A percentile compares a stretch with the other conserved stretches of the same genome.
Evolutionary conservation across 1,140 invertebrate genomes (phyloP).

Genomic region (Popillia japonica): DNA sequence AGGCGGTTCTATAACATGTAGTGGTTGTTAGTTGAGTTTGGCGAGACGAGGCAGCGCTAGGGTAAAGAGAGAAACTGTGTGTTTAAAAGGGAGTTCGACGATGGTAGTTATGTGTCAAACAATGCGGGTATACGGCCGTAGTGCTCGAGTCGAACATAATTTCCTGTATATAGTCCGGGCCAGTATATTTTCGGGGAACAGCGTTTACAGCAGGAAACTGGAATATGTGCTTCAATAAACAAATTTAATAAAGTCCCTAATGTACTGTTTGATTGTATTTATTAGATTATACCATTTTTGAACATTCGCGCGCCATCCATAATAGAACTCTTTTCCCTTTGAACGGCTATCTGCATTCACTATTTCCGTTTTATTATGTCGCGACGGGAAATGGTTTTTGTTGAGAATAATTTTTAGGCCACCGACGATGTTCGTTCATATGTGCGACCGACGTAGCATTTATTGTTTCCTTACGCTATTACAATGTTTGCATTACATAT

Average conservation of each 20-base stretch:
- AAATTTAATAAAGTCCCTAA: conserved; percentile 41
- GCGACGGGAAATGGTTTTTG: background rate
- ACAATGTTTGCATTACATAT: background rate
- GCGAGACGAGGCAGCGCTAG: background rate
- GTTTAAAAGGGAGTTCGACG: conserved; percentile 21
- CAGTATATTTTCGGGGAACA: conserved; percentile 45
- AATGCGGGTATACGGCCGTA: conserved; percentile 39
- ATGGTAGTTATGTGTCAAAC: conserved; percentile 39
- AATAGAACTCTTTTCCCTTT: background rate
- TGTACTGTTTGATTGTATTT: conserved; percentile 30
- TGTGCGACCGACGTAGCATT: too few relatives aligned
- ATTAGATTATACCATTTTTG: conserved; percentile 24
- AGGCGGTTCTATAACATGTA: background rate
- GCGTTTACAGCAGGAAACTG: conserved; percentile 42
- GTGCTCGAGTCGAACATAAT: conserved; percentile 48
- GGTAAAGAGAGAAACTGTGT: background rate
- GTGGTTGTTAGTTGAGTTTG: conserved; percentile 16
- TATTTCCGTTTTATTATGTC: conserved; percentile 19
- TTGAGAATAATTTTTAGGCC: background rate
- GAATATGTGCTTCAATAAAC: conserved; percentile 44
- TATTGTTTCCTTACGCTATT: background rate
- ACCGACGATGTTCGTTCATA: too few relatives aligned
- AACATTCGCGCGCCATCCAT: background rate
- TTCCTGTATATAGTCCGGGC: conserved; percentile 44
- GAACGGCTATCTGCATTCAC: background rate